phyloP scores from a whole-genome alignment of 2,888 invertebrate genomes.

The Trachelus troglodyta region DNA sequence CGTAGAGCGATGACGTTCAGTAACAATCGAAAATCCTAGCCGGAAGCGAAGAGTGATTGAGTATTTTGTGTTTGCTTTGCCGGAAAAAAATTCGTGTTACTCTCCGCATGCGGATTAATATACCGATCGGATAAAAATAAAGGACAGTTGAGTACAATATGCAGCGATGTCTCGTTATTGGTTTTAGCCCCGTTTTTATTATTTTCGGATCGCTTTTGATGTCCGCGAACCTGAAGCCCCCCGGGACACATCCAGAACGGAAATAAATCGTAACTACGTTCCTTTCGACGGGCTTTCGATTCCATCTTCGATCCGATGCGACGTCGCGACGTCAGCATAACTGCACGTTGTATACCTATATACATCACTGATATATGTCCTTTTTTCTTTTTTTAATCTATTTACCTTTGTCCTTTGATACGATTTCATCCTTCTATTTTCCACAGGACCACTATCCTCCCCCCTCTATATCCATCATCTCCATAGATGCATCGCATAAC shows the following conservation, averaged over 20 bases:
- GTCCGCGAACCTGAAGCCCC: background rate
- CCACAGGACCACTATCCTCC: background rate
- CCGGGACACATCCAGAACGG: conserved; percentile 1
- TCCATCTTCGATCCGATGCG: background rate
- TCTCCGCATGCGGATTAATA: conserved; percentile 1
- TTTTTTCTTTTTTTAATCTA: background rate
- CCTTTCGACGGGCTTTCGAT: background rate
- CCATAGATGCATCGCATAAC: background rate
- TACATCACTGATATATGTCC: background rate
- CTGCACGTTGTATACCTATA: background rate
- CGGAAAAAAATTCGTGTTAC: background rate
- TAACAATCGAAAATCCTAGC: background rate
- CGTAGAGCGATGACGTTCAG: background rate
- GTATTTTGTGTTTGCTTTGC: background rate
- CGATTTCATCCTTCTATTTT: background rate
- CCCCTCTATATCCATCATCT: background rate
- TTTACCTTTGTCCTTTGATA: background rate
- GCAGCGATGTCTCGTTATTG: conserved; percentile 1
- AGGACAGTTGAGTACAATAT: background rate
- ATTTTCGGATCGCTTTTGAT: conserved; percentile 2
- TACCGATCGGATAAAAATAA: conserved; percentile 1
- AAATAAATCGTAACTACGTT: background rate
- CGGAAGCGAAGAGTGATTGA: background rate
- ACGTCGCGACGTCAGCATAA: background rate
- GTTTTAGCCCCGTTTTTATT: conserved; percentile 3